Base-by-base conservation (phyloP, 2,888 invertebrate genomes). In the Spatulosminthurus flaviceps region DNA sequence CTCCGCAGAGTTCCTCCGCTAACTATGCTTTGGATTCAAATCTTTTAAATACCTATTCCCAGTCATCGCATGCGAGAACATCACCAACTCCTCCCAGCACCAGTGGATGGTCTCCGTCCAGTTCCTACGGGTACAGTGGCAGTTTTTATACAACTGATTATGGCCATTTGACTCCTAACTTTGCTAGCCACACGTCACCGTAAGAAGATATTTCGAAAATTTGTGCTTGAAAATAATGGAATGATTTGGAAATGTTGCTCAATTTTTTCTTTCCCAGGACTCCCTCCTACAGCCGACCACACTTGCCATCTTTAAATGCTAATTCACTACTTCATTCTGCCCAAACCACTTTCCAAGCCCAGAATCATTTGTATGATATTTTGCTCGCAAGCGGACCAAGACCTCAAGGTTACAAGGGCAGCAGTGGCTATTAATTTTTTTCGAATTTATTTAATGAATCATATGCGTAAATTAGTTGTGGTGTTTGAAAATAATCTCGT, bases 151-250 rank as follows among this genome's bases (percentile, higher is more conserved):
- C 79, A 16, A 5, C 11, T 60, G 71, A 76, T 74, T 74, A 28
- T 61, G 81, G 81, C 19, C 64, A 21, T 64, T 11, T 79, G 41
- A 72, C 70, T 5, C 79, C 81, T 24, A 81, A 77, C 61, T 81
- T 81, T 81, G 81, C 81, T 26, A 42, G 41, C n/a, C 22, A 16
- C 16, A 51, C 9, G 29, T 21, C 61, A 5, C 26, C 51, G 79
- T 79, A 74, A 74, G 79, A 72, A 19, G 22, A 19, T 43, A 22
- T 29, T 21, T 28, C 16, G 28, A 66, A 29, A 11, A 9, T 34
- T 11, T 28, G n/a, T 28, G 7, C 19, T 28, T n/a, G n/a, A n/a
- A n/a, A n/a, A n/a, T n/a, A n/a, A n/a, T n/a, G n/a, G 67, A 19
- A 4, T 16, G 67, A 34, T 28, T 34, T 34, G 51, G 51, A n/a